Conservation (phyloP, 2,113 vertebrate species). For the Bos indicus region DNA sequence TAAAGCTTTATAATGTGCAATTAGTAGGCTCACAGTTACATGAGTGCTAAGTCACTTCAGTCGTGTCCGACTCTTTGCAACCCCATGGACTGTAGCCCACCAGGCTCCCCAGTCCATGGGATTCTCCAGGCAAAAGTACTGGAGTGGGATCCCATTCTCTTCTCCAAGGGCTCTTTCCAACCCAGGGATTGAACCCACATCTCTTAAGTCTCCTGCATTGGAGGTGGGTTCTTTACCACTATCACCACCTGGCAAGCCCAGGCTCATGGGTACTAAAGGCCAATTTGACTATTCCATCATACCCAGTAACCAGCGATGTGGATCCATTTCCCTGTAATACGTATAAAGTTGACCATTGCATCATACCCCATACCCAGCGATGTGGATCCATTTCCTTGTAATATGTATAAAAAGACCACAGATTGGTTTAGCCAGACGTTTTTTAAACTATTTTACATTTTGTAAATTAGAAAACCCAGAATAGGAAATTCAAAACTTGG, state of each 20-base stretch:
- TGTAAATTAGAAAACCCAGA: neutral
- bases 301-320: neutral
- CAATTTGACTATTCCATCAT: neutral
- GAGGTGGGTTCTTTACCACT: neutral
- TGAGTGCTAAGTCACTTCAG: neutral
- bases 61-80: neutral
- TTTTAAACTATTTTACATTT: constrained; percentile 19
- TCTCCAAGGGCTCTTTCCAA: neutral
- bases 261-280: neutral
- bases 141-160: neutral
- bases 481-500: neutral
- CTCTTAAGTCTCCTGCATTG: neutral
- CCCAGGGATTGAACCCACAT: neutral
- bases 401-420: neutral
- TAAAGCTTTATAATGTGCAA: neutral
- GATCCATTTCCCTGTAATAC: neutral
- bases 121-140: neutral
- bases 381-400: neutral
- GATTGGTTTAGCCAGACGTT: neutral
- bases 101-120: neutral
- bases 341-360: neutral
- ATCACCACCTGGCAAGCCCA: neutral
- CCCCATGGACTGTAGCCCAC: neutral
- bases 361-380: neutral
- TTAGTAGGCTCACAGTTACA: neutral